Base-by-base conservation (phyloP, 2,113 vertebrate genomes). In the Neotragus moschatus region DNA sequence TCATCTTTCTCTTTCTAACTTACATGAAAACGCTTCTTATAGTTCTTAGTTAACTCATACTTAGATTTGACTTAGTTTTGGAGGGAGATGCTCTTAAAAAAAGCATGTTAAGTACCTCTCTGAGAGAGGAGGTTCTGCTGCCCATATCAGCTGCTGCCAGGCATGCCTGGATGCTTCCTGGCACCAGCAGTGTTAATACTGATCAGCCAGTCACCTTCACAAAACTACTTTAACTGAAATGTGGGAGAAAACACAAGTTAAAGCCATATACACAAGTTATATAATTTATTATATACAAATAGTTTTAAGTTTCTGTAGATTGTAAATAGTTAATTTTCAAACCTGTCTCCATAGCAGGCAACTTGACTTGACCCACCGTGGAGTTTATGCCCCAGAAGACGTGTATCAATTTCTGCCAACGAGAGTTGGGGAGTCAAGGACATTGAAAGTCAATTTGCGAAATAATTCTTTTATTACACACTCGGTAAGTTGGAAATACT, bases 371-470 rank as follows among this genome's bases (percentile, higher is more conserved):
- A 94, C 92, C 51, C 96, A 88, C 21, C 98, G 98, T 81, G 99
- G 99, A 0, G 98, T 99, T 5, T 99, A 99, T 95, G 99, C 99
- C 9, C 99, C 99, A n/a, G 99, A 99, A 97, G 99, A 99, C 3
- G 55, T 99, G 33, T 99, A 99, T 84, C 92, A 96, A 6, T 99
- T 99, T 97, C 99, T 99, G 86, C 96, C 98, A 92, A 99, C 99
- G 26, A 98, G 88, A 95, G 98, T 99, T 81, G 99, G 99, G 7
- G 98, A 99, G 95, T 99, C 99, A 56, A 98, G 98, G 97, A 99
- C 98, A 0, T 89, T 99, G 97, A 99, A 99, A 98, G 99, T 99
- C 97, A 99, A 99, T 98, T 97, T 99, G 97, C 97, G 99, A 88
- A 99, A 99, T 98, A 99, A 99, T 98, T 99, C 99, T 13, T 97